Evolutionary conservation across 2,888 invertebrate genomes (phyloP), one percentile per base, ranked within the genome.

Genomic region (Horisme vitalbata): DNA sequence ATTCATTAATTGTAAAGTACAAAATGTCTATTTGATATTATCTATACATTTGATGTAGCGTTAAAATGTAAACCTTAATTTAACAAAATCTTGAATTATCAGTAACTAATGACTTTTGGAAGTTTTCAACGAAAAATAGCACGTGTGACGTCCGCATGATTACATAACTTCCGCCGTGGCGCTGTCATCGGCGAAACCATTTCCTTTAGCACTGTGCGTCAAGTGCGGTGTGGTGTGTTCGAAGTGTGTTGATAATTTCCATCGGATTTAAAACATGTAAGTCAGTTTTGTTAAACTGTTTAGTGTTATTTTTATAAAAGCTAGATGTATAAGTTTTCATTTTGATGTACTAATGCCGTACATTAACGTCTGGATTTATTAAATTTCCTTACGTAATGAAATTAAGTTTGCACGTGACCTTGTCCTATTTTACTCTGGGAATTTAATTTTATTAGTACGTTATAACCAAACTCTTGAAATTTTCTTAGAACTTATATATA

Each of bases 371-470:
- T 14, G 18, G 21, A 8, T 2, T 4, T 14, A 48, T 41, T 45
- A 52, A 53, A 70, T 73, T 72, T 55, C 75, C 87, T 88, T 89
- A 89, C 87, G 88, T 89, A 88, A 88, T 78, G 74, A 68, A 81
- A 79, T 84, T 79, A 81, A 75, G 76, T 75, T 80, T 77, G 79
- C 86, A 85, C 84, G 85, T 87, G 88, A 87, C 88, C 87, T 87
- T 89, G 86, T 61, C 63, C 82, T 61, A 79, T 73, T 57, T 71
- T 49, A 49, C 66, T 52, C 58, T 60, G 39, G 11, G 33, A 26
- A 10, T 36, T 26, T 23, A 24, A 15, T 44, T 36, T 41, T 18
- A 18, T 4, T 18, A 5, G 2, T 6, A 1, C 1, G 18, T 5
- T 4, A 6, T 18, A 4, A 5, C 18, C 18, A 5, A 5, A 18